Percentiles rank a stretch among this genome's conserved stretches.
phyloP scores from a whole-genome alignment of 2,888 invertebrate species.

The Synergus gifuensis region DNA sequence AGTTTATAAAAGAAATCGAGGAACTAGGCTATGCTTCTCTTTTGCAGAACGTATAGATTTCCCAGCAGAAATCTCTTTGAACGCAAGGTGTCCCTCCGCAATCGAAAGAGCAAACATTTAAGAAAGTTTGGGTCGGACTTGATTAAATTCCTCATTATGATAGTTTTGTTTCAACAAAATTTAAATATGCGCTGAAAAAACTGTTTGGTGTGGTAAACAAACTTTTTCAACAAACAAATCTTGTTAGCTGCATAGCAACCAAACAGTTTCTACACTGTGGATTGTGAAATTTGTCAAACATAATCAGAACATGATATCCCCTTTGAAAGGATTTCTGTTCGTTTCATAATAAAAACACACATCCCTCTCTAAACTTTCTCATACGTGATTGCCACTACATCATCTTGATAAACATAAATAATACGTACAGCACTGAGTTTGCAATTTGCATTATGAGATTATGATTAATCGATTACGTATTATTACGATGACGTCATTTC shows the following conservation, averaged over 20 bases:
- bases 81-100: not conserved
- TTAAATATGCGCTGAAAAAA: too few species aligned
- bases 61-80: conserved; percentile 39
- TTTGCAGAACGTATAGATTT: conserved; percentile 52
- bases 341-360: not conserved
- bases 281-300: too few species aligned
- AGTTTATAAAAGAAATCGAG: conserved; percentile 55
- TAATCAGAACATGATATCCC: too few species aligned
- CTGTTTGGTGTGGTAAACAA: too few species aligned
- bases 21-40: conserved; percentile 49
- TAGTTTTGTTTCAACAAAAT: not conserved
- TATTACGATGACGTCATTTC: not conserved
- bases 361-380: not conserved
- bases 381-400: not conserved
- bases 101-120: conserved; percentile 1
- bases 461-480: conserved; percentile 7
- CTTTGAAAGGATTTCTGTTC: not conserved
- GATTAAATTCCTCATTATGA: not conserved
- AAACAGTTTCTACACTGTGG: too few species aligned
- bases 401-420: not conserved
- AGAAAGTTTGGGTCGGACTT: not conserved
- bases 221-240: too few species aligned
- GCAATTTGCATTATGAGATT: not conserved
- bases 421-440: not conserved
- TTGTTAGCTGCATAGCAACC: too few species aligned